Evolutionary conservation across 2,888 invertebrate species (phyloP), one percentile per base, ranked within the genome.

Genomic region (Eucera pruinosa): DNA sequence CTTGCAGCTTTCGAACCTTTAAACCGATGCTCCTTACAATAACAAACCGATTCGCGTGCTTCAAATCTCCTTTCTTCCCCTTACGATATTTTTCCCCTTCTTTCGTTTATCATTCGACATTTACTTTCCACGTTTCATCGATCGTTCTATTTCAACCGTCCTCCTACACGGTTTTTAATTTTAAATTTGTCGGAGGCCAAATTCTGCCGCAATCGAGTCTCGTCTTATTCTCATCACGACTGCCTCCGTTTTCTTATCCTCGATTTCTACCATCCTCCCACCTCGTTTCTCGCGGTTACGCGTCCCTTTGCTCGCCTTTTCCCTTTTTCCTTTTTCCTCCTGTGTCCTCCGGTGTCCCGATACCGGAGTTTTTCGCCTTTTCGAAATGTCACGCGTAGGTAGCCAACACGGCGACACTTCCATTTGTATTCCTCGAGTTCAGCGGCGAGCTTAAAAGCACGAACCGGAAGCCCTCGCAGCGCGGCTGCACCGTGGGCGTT

Each of bases 351-450:
- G 52, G 3, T 13, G 1, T 13, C 6, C 13, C 25, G 36, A 48
- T 48, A 7, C 13, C 3, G 1, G 2, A 5, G 57, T 3, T 18
- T 18, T 1, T 30, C 52, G 13, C 18, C 30, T 39, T 25, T 25
- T 18, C 25, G 25, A 62, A 62, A 62, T 62, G 48, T 62, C 62
- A 50, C 62, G 62, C 62, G 62, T 62, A 62, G 62, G 62, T 18
- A 48, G 62, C 33, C 47, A n/a, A 23, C 54, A 9, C 15, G 3
- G 39, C n/a, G n/a, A n/a, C n/a, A 23, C 23, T 36, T 36, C 30
- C 64, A 65, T 65, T 43, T 30, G 54, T 54, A 54, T 65, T 41
- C 54, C 30, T 6, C 54, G 52, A 7, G 54, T 41, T 23, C 13
- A 52, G 6, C 62, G 13, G 6, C 47, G 4, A 39, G 50, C 64